Evolutionary conservation across 1,140 invertebrate species (phyloP).

Genomic region (Drosophila elegans): DNA sequence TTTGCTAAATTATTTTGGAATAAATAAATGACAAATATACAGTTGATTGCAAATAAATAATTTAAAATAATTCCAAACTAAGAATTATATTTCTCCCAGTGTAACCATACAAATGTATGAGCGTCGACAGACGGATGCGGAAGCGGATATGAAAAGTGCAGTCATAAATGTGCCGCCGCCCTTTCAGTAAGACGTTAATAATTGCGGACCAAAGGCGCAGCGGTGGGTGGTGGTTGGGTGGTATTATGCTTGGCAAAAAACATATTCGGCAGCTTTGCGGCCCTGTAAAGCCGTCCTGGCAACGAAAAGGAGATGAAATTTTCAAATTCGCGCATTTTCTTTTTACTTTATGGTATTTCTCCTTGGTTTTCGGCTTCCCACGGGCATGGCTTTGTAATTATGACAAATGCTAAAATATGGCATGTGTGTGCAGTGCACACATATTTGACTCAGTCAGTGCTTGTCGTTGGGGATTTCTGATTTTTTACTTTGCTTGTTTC

Average conservation of each 20-base stretch:
- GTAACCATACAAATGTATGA: constrained; percentile 27
- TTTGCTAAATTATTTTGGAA: not conserved
- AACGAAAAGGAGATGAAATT: constrained; percentile 66
- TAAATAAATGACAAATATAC: too few species aligned
- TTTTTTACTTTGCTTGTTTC: constrained; percentile 38
- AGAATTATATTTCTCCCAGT: not conserved
- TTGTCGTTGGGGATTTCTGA: constrained; percentile 60
- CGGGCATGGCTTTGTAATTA: constrained; percentile 70
- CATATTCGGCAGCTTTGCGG: constrained; percentile 26
- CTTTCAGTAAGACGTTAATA: constrained; percentile 79
- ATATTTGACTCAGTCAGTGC: constrained; percentile 30
- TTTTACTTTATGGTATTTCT: constrained; percentile 69
- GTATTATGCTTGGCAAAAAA: constrained; percentile 2
- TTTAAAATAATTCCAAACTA: too few species aligned
- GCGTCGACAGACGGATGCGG: constrained; percentile 73
- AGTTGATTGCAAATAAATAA: too few species aligned
- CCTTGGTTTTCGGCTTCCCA: constrained; percentile 40
- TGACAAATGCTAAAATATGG: constrained; percentile 80
- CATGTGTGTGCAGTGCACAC: constrained; percentile 27
- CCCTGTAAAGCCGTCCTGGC: constrained; percentile 11
- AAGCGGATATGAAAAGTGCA: constrained; percentile 83
- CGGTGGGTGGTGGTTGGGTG: constrained; percentile 7
- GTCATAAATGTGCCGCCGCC: constrained; percentile 79
- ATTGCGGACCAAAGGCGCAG: constrained; percentile 56
- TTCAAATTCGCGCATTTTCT: constrained; percentile 76